Evolutionary conservation across 2,888 invertebrate species (phyloP).

Genomic region (Coleophora deauratella): DNA sequence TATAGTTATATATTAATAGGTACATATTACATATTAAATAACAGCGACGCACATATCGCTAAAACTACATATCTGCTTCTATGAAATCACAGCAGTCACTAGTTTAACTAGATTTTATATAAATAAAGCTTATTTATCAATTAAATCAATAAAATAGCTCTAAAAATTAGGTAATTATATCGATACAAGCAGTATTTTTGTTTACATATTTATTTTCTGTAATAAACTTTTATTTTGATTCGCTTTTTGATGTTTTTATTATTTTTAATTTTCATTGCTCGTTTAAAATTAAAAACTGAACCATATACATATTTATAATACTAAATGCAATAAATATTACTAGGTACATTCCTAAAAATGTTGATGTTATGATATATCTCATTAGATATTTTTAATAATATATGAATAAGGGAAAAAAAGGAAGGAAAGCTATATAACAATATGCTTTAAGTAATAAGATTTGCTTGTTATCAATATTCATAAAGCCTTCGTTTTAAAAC

Average conservation of each 20-base stretch:
- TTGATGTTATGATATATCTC: not conserved
- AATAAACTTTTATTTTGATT: constrained; percentile 40
- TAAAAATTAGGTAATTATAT: constrained; percentile 26
- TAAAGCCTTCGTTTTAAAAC: too few species aligned
- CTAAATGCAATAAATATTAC: too few species aligned
- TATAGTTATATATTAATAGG: too few species aligned
- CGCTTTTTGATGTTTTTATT: constrained; percentile 31
- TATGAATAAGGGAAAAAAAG: not conserved
- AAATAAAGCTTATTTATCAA: constrained; percentile 24
- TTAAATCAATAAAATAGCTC: constrained; percentile 22
- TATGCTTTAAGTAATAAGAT: constrained; percentile 10
- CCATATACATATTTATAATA: too few species aligned
- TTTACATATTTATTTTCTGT: constrained; percentile 35
- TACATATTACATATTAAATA: not conserved
- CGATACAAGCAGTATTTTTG: constrained; percentile 27
- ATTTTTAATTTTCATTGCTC: constrained; percentile 21
- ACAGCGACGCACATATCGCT: constrained; percentile 39
- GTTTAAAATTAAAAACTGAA: not conserved
- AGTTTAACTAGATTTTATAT: constrained; percentile 18
- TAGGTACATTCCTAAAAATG: too few species aligned
- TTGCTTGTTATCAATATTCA: not conserved
- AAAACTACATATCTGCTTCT: constrained; percentile 60
- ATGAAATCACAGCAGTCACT: constrained; percentile 39
- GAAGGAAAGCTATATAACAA: not conserved
- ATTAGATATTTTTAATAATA: too few species aligned